Percentiles rank a stretch among this genome's conserved stretches.
Conservation (phyloP, 2,888 invertebrate genomes). For the Lithosia quadra region DNA sequence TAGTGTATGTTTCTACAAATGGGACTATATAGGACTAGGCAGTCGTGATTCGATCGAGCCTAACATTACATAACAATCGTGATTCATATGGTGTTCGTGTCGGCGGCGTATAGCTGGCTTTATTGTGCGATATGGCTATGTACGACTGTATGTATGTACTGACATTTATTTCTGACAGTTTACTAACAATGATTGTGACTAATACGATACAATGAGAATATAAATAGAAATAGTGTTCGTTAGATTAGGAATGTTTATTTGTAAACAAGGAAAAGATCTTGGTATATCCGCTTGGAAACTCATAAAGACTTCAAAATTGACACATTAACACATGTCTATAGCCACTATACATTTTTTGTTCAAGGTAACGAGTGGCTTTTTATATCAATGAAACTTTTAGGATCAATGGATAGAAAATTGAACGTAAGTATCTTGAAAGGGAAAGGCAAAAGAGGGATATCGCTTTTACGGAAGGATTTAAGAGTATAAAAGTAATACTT, state of each 20-base stretch:
- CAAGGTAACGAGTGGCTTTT: background rate
- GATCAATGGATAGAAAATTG: background rate
- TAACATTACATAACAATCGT: conserved; percentile 51
- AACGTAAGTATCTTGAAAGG: background rate
- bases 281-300: background rate
- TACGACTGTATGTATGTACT: conserved; percentile 30
- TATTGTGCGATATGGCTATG: conserved; percentile 34
- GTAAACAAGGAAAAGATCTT: background rate
- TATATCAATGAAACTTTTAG: background rate
- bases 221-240: conserved; percentile 24
- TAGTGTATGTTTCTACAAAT: conserved; percentile 11
- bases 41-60: conserved; percentile 48
- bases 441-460: background rate
- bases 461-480: background rate
- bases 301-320: background rate
- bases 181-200: conserved; percentile 29
- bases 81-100: conserved; percentile 49
- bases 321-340: background rate
- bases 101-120: conserved; percentile 39
- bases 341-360: too few relatives aligned
- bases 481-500: background rate
- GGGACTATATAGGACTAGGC: conserved; percentile 20
- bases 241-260: background rate
- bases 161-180: conserved; percentile 27
- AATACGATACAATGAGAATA: conserved; percentile 23